phyloP scores from a whole-genome alignment of 2,888 invertebrate genomes.

The Xiphydria camelus region DNA sequence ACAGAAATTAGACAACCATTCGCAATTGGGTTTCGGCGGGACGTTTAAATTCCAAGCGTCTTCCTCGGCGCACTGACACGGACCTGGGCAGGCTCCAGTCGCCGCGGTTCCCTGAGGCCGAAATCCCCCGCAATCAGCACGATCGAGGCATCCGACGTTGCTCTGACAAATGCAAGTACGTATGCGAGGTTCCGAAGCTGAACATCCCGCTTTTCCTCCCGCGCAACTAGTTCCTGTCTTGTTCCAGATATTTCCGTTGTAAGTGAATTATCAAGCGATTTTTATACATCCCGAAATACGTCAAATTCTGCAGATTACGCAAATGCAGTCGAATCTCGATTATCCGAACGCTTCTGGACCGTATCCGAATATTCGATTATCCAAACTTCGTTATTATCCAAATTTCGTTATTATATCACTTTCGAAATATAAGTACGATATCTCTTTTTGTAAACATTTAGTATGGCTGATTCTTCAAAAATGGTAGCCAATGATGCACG shows the following conservation, averaged over 20 bases:
- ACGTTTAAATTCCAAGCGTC: conserved; percentile 45
- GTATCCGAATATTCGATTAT: no score
- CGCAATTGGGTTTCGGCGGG: conserved; percentile 45
- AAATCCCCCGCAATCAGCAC: conserved; percentile 32
- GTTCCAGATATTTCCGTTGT: no score
- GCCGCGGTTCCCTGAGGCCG: conserved; percentile 29
- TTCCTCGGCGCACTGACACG: conserved; percentile 46
- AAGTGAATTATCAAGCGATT: no score
- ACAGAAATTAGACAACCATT: conserved; percentile 44
- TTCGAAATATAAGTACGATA: no score
- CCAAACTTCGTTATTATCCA: no score
- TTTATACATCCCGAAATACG: no score
- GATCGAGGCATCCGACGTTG: conserved; percentile 32
- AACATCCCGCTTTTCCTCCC: conserved; percentile 20
- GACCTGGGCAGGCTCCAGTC: conserved; percentile 35
- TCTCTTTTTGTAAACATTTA: no score
- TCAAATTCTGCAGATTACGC: background rate
- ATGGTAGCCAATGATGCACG: no score
- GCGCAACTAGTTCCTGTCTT: conserved; percentile 29
- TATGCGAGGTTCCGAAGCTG: conserved; percentile 22
- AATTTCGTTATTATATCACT: background rate
- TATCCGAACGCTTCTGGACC: no score
- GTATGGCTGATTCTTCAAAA: no score
- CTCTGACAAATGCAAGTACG: conserved; percentile 36
- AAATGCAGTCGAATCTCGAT: no score